These are phyloP conservation scores for Dendropsophus ebraccatus DNA, from an alignment of 2,113 vertebrate genomes.

Conservation along the genomic window DNA sequence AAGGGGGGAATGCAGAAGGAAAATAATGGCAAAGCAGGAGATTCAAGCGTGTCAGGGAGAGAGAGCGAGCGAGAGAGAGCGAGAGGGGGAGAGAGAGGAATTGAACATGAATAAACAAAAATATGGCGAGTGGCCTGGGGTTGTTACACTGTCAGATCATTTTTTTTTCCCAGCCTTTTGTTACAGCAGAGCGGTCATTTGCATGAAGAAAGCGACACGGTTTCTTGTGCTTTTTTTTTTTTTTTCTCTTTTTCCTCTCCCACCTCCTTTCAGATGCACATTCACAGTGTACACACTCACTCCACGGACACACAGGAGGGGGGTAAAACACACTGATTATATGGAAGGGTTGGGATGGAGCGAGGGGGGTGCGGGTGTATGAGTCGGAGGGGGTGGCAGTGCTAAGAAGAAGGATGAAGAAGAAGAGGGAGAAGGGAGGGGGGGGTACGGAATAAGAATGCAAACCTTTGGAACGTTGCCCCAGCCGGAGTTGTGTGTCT, in stretches of 20 bases:
- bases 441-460: conserved; percentile 49
- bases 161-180: conserved; percentile 68
- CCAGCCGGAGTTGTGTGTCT: conserved; percentile 68
- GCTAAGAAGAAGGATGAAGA: neutral
- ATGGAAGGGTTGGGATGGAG: conserved; percentile 9
- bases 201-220: conserved; percentile 73
- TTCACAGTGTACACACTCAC: conserved; percentile 27
- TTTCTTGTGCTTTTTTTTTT: conserved; percentile 59
- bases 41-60: conserved; percentile 63
- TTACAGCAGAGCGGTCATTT: conserved; percentile 75
- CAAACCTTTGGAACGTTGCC: conserved; percentile 71
- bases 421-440: neutral
- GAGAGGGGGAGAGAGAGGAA: conserved; percentile 55
- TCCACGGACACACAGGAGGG: conserved; percentile 37
- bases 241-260: neutral
- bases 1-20: neutral
- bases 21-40: conserved; percentile 31
- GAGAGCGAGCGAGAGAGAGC: conserved; percentile 34
- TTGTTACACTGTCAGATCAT: conserved; percentile 73
- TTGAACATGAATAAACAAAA: conserved; percentile 76
- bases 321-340: neutral
- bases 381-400: neutral
- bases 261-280: conserved; percentile 34
- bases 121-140: conserved; percentile 77
- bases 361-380: conserved; percentile 2